Conservation (phyloP, 2,113 vertebrate genomes). For the Ameiurus melas region DNA sequence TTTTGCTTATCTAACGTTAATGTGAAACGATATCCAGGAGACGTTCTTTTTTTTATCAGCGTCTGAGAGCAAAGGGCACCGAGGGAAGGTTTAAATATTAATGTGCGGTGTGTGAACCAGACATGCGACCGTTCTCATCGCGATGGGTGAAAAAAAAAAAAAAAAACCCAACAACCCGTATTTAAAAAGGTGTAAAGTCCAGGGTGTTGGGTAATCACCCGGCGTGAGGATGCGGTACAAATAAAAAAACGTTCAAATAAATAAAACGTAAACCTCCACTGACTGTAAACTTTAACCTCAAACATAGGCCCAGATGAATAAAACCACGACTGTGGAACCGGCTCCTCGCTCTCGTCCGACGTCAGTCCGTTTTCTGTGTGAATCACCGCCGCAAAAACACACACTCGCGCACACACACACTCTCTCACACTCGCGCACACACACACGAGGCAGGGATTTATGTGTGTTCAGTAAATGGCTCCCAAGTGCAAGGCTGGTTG, state of each 20-base stretch:
- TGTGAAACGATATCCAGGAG: not conserved
- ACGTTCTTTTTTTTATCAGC: not conserved
- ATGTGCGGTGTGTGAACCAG: not conserved
- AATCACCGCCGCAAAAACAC: constrained; percentile 6
- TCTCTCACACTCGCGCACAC: too few relatives aligned
- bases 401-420: too few relatives aligned
- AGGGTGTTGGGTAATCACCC: not conserved
- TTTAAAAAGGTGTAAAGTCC: not conserved
- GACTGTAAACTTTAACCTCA: constrained; percentile 36
- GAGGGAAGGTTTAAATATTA: constrained; percentile 18
- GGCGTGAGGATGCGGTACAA: not conserved
- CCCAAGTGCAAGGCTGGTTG: constrained; percentile 20
- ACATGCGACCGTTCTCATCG: not conserved
- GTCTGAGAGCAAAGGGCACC: not conserved
- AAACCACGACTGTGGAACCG: constrained; percentile 26
- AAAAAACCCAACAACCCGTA: not conserved
- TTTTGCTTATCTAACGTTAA: constrained; percentile 16
- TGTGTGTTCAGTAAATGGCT: constrained; percentile 28
- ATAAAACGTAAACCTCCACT: not conserved
- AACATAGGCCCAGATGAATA: constrained; percentile 19
- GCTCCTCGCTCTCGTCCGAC: constrained; percentile 14
- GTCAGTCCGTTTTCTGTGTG: constrained; percentile 19
- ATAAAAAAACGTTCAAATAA: not conserved
- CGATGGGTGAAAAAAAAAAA: not conserved
- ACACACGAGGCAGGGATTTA: constrained; percentile 21